Conservation (phyloP, 92 coral and sea anemone species). For the Ricordea florida region DNA sequence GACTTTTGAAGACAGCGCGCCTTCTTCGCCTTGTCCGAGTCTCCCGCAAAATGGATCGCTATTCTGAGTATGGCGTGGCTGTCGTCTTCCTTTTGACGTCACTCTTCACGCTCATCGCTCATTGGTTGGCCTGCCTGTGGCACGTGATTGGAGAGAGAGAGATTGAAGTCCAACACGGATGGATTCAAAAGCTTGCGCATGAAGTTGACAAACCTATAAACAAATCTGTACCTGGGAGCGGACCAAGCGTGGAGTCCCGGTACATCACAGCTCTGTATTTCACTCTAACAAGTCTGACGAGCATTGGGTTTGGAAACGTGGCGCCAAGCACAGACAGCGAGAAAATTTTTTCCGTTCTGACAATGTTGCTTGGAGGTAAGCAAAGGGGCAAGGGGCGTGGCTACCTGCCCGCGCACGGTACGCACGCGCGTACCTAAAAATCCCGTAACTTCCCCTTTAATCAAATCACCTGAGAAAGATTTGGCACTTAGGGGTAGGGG, state of each 20-base stretch:
- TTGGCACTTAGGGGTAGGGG: too few relatives aligned
- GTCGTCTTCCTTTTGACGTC: conserved; percentile 88
- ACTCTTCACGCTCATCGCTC: conserved; percentile 88
- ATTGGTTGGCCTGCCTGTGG: conserved; percentile 98
- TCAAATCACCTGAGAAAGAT: too few relatives aligned
- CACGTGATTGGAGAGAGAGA: conserved; percentile 79
- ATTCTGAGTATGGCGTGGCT: conserved; percentile 97
- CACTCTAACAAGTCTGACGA: conserved; percentile 89
- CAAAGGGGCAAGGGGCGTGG: too few relatives aligned
- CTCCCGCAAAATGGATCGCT: conserved; percentile 94
- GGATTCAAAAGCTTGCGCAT: conserved; percentile 72
- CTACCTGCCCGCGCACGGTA: too few relatives aligned
- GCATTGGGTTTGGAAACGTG: conserved; percentile 97
- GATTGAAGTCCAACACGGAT: conserved; percentile 57
- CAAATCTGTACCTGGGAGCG: conserved; percentile 33
- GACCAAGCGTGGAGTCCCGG: conserved; percentile 50
- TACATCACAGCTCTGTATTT: conserved; percentile 91
- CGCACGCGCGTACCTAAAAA: too few relatives aligned
- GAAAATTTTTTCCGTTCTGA: conserved; percentile 80
- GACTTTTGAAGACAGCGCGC: conserved; percentile 93
- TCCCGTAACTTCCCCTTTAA: too few relatives aligned
- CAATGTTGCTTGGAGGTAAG: conserved; percentile 94
- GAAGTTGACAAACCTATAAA: conserved; percentile 32
- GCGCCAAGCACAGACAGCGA: conserved; percentile 89
- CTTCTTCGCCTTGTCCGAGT: conserved; percentile 93